Conservation (phyloP, 1,140 invertebrate genomes). For the Bicyclus anynana region DNA sequence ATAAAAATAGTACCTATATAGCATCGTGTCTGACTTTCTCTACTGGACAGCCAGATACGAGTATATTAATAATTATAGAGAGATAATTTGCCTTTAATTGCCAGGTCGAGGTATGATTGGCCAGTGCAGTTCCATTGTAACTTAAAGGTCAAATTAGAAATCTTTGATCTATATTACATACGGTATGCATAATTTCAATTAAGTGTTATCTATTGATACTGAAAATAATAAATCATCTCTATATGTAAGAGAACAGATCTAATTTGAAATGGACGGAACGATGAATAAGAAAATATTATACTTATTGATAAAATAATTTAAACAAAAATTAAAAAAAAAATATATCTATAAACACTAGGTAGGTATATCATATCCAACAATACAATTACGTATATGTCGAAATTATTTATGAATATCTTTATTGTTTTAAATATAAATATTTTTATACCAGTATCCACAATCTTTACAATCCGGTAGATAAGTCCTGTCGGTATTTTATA, state of each 20-base stretch:
- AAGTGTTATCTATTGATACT: not conserved
- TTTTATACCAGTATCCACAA: not conserved
- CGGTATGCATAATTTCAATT: not conserved
- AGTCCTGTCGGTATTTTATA: slow-evolving; percentile 10
- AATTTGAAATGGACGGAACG: too few relatives aligned
- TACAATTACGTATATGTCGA: not conserved
- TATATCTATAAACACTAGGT: too few relatives aligned
- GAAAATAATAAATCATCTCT: not conserved
- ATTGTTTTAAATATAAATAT: not conserved
- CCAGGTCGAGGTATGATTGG: slow-evolving; percentile 3
- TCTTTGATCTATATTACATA: slow-evolving; percentile 14
- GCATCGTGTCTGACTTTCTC: too few relatives aligned
- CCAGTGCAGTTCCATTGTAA: not conserved
- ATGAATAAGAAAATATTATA: too few relatives aligned
- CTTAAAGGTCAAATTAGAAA: slow-evolving; percentile 14
- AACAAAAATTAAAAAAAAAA: too few relatives aligned
- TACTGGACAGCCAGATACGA: not conserved
- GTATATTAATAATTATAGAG: not conserved
- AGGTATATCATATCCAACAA: too few relatives aligned
- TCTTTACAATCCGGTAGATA: not conserved
- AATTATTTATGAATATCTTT: not conserved
- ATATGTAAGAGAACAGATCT: too few relatives aligned
- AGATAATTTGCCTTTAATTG: not conserved
- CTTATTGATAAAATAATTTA: too few relatives aligned
- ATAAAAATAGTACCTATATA: too few relatives aligned